Conservation (phyloP, 2,113 vertebrate species). For the Macroglossus sobrinus region DNA sequence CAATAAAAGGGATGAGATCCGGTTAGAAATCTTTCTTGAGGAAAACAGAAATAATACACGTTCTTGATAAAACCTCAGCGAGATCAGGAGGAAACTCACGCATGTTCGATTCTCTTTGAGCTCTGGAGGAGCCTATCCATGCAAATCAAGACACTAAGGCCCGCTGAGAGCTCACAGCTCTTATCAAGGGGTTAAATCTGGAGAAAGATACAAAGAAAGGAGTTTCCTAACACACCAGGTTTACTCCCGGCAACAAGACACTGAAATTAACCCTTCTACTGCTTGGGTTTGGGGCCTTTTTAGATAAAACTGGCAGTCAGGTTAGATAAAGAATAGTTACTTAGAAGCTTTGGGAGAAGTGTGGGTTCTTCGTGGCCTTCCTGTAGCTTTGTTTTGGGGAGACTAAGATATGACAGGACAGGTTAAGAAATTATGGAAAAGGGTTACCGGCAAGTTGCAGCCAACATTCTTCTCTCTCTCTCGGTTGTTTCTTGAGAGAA, state of each 20-base stretch:
- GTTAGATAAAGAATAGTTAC: not conserved
- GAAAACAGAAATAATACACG: not conserved
- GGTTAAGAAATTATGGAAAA: not conserved
- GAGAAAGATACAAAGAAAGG: constrained; percentile 36
- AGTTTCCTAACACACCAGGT: constrained; percentile 30
- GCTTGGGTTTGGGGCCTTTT: constrained; percentile 12
- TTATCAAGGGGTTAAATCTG: constrained; percentile 35
- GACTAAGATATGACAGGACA: not conserved
- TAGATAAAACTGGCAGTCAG: constrained; percentile 27
- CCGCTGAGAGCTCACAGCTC: not conserved
- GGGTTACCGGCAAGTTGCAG: not conserved
- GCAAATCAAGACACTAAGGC: not conserved
- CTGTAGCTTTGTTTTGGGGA: constrained; percentile 16
- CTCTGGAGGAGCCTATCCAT: not conserved
- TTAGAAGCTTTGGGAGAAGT: not conserved
- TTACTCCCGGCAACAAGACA: constrained; percentile 8
- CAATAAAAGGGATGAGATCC: not conserved
- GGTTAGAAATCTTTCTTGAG: not conserved
- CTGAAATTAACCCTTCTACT: constrained; percentile 24
- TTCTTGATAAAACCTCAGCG: not conserved
- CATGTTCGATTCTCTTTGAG: not conserved
- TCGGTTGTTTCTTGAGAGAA: constrained; percentile 39
- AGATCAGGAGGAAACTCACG: not conserved
- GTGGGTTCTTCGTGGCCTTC: not conserved
- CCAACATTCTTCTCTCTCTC: constrained; percentile 8